Base-by-base conservation (phyloP, 1,140 invertebrate genomes). In the Drosophila aff. region DNA sequence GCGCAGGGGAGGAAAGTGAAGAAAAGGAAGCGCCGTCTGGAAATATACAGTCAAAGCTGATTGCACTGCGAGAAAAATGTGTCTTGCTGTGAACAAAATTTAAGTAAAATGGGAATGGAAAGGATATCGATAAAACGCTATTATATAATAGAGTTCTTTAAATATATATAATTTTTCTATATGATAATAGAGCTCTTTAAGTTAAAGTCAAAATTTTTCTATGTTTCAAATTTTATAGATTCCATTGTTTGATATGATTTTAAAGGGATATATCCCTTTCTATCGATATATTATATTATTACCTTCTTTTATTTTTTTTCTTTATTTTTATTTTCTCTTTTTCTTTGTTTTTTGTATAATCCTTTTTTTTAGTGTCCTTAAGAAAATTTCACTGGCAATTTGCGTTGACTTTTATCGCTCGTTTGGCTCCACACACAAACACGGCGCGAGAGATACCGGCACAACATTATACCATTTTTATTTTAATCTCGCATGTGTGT, bases 381-480 rank as follows among this genome's bases (percentile, higher is more conserved):
- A 49, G 38, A 15, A 69, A 31, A 79, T 78, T 79, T 79, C 38
- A 79, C 61, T 73, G 28, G 55, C 75, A 78, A 79, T 74, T 79
- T 73, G 66, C 40, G 57, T 26, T 63, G 76, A 40, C 62, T 79
- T 80, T 80, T 80, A 73, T 79, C 53, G 76, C 52, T 62, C 16
- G 23, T 41, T 53, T 63, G 76, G 60, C 23, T 33, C 13, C 13
- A 62, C 28, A 72, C 43, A 52, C 31, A 38, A 28, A 28, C 28
- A 52, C 26, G n/a, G 4, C 10, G 3, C 46, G 13, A 59, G 21
- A 63, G 21, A 46, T 36, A 36, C 40, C 62, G 38, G 40, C n/a
- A 62, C 33, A 66, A 62, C 50, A 58, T 72, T 61, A 66, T 81
- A 18, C 58, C 66, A 77, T 81, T 81, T 82, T 68, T 66, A 82